phyloP scores from a whole-genome alignment of 92 coral and sea anemone species.

The Siderastrea radians region DNA sequence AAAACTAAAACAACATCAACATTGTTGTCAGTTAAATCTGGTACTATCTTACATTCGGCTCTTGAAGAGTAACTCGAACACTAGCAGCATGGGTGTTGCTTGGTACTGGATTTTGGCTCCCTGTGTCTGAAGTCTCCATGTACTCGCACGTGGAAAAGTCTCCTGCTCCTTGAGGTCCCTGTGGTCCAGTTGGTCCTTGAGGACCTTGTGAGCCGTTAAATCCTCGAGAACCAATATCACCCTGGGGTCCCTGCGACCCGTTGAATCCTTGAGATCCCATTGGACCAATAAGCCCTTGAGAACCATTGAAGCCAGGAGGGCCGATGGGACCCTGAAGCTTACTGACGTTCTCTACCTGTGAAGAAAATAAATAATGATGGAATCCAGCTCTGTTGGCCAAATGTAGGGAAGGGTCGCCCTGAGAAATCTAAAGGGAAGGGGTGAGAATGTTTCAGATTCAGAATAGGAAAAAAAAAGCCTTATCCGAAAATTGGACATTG shows the following conservation, averaged over 20 bases:
- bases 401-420: no score
- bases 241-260: slow-evolving; percentile 29
- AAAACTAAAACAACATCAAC: neutral
- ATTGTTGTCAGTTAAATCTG: neutral
- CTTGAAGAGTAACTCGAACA: neutral
- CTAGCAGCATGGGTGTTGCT: neutral
- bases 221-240: slow-evolving; percentile 13
- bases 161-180: slow-evolving; percentile 29
- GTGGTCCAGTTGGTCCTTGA: slow-evolving; percentile 23
- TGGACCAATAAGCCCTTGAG: slow-evolving; percentile 28
- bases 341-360: slow-evolving; percentile 10
- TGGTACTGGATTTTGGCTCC: neutral
- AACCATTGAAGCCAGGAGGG: slow-evolving; percentile 30
- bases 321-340: slow-evolving; percentile 34
- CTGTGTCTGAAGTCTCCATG: neutral
- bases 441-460: no score
- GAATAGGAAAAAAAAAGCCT: no score
- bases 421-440: no score
- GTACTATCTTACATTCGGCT: slow-evolving; percentile 18
- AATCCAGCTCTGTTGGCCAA: neutral
- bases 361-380: neutral
- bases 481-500: no score
- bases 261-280: slow-evolving; percentile 17
- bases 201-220: slow-evolving; percentile 35
- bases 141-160: slow-evolving; percentile 21